Percentiles rank a stretch among this genome's conserved stretches.
phyloP scores from a whole-genome alignment of 2,113 vertebrate species.

The Vimba vimba region DNA sequence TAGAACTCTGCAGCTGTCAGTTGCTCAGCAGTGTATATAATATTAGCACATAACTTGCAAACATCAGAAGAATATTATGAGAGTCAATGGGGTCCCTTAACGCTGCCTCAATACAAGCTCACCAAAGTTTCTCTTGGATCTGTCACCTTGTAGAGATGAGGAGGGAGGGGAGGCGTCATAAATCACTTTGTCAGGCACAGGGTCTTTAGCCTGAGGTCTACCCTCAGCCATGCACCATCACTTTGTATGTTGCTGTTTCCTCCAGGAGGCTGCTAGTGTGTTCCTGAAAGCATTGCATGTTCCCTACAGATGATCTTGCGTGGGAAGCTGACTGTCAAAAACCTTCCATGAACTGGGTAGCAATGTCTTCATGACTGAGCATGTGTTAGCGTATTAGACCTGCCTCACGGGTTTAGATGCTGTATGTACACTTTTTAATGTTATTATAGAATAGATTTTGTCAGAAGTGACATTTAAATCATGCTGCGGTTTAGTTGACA shows the following conservation, averaged over 20 bases:
- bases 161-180: conserved; percentile 69
- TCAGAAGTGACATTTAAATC: neutral
- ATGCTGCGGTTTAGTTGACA: neutral
- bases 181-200: conserved; percentile 76
- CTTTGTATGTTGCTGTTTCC: conserved; percentile 69
- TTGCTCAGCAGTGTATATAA: neutral
- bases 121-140: conserved; percentile 55
- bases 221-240: conserved; percentile 61
- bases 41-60: conserved; percentile 60
- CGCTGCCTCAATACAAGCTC: conserved; percentile 17
- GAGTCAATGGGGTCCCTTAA: conserved; percentile 70
- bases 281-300: conserved; percentile 59
- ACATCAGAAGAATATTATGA: conserved; percentile 77
- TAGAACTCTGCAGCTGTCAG: neutral
- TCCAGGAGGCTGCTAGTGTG: conserved; percentile 47
- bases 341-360: neutral
- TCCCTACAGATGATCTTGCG: conserved; percentile 58
- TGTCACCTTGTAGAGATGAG: conserved; percentile 69
- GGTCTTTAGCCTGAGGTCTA: conserved; percentile 70
- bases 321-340: conserved; percentile 55
- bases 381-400: conserved; percentile 5
- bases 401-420: neutral
- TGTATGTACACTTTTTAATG: neutral
- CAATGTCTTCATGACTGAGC: conserved; percentile 7
- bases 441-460: neutral